phyloP scores from a whole-genome alignment of 2,797 vertebrate species.

The Otolemur crassicaudatus region DNA sequence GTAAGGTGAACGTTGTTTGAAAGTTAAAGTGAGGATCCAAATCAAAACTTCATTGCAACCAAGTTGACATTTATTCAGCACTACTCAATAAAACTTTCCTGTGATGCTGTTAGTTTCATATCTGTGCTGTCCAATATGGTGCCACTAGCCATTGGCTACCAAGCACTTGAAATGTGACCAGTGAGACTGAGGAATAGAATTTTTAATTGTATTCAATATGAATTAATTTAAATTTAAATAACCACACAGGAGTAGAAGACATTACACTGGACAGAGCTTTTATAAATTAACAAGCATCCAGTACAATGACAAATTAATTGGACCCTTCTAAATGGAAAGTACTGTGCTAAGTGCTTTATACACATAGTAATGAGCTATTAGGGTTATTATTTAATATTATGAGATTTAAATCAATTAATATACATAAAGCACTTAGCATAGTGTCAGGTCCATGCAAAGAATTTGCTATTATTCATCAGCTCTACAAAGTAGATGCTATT shows the following conservation, averaged over 20 bases:
- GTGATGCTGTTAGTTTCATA: not conserved
- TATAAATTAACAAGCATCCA: constrained; percentile 8
- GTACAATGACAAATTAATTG: constrained; percentile 24
- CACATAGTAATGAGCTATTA: not conserved
- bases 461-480: constrained; percentile 5
- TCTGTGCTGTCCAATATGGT: not conserved
- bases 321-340: not conserved
- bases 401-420: constrained; percentile 45
- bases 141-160: not conserved
- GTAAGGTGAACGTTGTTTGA: not conserved
- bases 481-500: not conserved
- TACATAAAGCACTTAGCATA: not conserved
- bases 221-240: constrained; percentile 45
- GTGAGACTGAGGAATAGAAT: not conserved
- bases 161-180: not conserved
- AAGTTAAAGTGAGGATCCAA: constrained; percentile 47
- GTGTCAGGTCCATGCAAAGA: not conserved
- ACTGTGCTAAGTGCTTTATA: not conserved
- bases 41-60: not conserved
- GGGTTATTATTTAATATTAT: not conserved
- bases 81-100: not conserved
- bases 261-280: not conserved
- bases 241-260: not conserved
- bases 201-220: not conserved
- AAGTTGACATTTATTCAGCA: not conserved